Base-by-base conservation (phyloP, 2,888 invertebrate genomes). In the Campaea margaritaria region DNA sequence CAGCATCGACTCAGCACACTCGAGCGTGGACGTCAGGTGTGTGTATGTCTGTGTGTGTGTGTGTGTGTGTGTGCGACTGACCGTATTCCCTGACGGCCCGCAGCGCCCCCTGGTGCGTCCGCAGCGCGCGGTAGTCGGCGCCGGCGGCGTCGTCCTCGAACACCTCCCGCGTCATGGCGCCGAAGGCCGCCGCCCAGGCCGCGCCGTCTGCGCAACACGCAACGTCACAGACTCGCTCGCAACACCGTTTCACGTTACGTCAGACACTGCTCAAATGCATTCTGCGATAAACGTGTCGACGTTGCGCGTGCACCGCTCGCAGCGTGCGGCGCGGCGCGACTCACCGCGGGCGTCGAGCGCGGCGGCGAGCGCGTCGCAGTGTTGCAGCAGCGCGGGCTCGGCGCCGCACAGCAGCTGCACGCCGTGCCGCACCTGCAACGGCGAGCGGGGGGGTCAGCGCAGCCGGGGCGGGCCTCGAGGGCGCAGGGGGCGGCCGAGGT, bases 81-180 rank as follows among this genome's bases (percentile, higher is more conserved):
- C 31, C 65, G 7, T 28, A 14, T 14, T 34, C 5, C 15, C 72
- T 0, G 45, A 54, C 16, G 53, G 15, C 12, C 70, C 63, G 4
- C 34, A 89, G 58, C 1, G 64, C 71, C 0, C 54, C 62, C 58
- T 76, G 79, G 38, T 84, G 69, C 21, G 75, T 78, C 1, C 59
- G 67, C 1, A 89, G 66, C 0, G 86, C 76, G 7, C 67, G 75
- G 44, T 83, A 89, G 36, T 86, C 86, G 0, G 82, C 59, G 0
- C 88, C 84, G 0, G 78, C 76, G 65, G 74, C 67, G 0, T 66
- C 68, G n/a, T 81, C 82, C 10, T 84, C 80, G 31, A 82, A 85
- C 2, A 88, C 67, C 28, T 72, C 76, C 2, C 31, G 38, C 41
- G 68, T 79, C 74, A 88, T 79, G 1, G 66, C 69, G 0, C 48